Evolutionary conservation across 2,888 invertebrate species (phyloP).

Genomic region (Leptarthrus brevirostris): DNA sequence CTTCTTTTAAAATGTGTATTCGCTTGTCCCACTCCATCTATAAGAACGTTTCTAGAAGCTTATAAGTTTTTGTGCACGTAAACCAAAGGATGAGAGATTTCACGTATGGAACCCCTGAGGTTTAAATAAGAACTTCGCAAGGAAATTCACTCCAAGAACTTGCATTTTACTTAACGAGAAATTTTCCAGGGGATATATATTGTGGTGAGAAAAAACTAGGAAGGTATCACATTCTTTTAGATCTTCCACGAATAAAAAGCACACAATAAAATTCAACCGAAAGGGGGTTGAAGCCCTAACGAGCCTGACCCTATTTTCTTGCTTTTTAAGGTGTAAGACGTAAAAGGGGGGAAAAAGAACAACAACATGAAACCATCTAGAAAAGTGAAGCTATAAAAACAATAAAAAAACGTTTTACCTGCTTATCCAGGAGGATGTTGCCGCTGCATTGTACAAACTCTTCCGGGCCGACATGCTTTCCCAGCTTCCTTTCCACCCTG

Average conservation of each 20-base stretch:
- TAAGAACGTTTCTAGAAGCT: background rate
- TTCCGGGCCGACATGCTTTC: slow-evolving; percentile 67
- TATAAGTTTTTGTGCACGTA: background rate
- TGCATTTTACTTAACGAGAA: slow-evolving; percentile 33
- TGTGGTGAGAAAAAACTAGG: no score
- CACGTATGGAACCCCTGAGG: no score
- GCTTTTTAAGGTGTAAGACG: slow-evolving; percentile 7
- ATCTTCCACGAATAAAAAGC: no score
- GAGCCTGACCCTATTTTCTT: slow-evolving; percentile 33
- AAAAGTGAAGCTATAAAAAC: background rate
- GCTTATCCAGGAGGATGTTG: slow-evolving; percentile 65
- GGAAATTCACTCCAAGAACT: slow-evolving; percentile 9
- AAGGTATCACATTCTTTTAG: no score
- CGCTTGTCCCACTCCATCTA: background rate
- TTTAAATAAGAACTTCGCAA: background rate
- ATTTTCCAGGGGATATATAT: no score
- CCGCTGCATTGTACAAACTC: slow-evolving; percentile 67
- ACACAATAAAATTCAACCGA: slow-evolving; percentile 19
- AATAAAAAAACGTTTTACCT: no score
- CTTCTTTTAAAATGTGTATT: slow-evolving; percentile 2
- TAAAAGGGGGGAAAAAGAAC: background rate
- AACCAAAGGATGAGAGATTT: slow-evolving; percentile 24
- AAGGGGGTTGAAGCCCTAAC: slow-evolving; percentile 7
- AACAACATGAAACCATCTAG: background rate
- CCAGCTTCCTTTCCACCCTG: slow-evolving; percentile 65